Conservation (phyloP, 2,113 vertebrate genomes). For the Taxidea taxus region DNA sequence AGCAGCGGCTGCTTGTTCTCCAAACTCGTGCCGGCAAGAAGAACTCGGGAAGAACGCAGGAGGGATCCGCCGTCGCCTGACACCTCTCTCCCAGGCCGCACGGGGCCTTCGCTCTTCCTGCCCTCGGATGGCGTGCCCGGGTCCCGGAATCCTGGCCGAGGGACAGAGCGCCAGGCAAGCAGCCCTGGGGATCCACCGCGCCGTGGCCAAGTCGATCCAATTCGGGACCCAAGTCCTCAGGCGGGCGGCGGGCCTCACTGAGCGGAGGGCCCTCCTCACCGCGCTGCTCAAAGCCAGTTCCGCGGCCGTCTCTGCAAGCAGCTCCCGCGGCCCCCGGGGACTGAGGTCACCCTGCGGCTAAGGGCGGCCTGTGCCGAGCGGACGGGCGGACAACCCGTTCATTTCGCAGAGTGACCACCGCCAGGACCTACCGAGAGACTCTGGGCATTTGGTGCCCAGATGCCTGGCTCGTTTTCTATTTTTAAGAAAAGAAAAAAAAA, state of each 20-base stretch:
- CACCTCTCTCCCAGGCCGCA: neutral
- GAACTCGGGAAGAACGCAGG: no score
- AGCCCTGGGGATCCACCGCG: neutral
- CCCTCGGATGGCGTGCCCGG: accelerated
- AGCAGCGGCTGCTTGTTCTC: neutral
- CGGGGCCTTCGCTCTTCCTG: accelerated
- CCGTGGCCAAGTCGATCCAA: neutral
- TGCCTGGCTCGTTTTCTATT: conserved; percentile 46
- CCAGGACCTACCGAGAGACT: accelerated
- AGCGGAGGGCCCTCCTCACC: neutral
- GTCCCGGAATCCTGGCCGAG: accelerated
- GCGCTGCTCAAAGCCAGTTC: neutral
- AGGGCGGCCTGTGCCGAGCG: neutral
- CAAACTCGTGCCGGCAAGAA: no score
- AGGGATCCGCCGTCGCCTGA: accelerated
- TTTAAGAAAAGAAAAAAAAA: neutral
- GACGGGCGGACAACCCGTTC: neutral
- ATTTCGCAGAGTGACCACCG: accelerated
- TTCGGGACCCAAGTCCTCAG: neutral
- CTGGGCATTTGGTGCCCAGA: conserved; percentile 52
- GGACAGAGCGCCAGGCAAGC: neutral
- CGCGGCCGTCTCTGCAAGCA: accelerated
- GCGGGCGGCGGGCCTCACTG: accelerated
- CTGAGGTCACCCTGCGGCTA: accelerated
- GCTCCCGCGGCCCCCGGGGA: accelerated